Conservation (phyloP, 2,113 vertebrate genomes). For the Motacilla tschutschensis region DNA sequence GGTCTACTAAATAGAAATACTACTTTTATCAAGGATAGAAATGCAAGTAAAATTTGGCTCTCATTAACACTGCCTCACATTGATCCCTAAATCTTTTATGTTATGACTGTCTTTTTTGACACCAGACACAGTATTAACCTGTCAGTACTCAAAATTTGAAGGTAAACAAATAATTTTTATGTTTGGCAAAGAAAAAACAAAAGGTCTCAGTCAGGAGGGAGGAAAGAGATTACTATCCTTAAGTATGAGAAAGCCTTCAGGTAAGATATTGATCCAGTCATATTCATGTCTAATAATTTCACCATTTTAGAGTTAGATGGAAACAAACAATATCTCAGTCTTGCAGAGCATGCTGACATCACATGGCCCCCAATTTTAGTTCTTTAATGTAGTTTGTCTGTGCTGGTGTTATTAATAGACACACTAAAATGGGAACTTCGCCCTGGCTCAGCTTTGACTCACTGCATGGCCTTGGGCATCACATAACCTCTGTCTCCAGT, state of each 20-base stretch:
- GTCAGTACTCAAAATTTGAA: neutral
- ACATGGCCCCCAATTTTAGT: neutral
- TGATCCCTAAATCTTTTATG: neutral
- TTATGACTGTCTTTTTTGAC: neutral
- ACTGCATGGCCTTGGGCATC: slow-evolving; percentile 51
- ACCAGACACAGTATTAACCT: neutral
- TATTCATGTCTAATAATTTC: neutral
- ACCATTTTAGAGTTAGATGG: neutral
- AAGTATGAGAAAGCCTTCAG: neutral
- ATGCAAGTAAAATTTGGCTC: neutral
- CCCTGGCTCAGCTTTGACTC: slow-evolving; percentile 42
- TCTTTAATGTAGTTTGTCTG: slow-evolving; percentile 19
- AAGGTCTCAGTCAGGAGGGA: neutral
- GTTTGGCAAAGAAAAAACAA: neutral
- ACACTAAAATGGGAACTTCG: slow-evolving; percentile 37
- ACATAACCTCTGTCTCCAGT: slow-evolving; percentile 51
- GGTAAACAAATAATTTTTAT: neutral
- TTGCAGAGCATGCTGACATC: neutral
- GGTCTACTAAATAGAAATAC: neutral
- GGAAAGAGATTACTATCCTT: neutral
- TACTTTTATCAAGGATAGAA: neutral
- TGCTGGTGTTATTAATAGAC: slow-evolving; percentile 45
- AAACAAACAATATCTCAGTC: neutral
- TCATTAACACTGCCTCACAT: neutral
- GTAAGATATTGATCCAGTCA: neutral